Evolutionary conservation across 2,797 vertebrate genomes (phyloP), one percentile per base, ranked within the genome.

Genomic region (Valencia hispanica): DNA sequence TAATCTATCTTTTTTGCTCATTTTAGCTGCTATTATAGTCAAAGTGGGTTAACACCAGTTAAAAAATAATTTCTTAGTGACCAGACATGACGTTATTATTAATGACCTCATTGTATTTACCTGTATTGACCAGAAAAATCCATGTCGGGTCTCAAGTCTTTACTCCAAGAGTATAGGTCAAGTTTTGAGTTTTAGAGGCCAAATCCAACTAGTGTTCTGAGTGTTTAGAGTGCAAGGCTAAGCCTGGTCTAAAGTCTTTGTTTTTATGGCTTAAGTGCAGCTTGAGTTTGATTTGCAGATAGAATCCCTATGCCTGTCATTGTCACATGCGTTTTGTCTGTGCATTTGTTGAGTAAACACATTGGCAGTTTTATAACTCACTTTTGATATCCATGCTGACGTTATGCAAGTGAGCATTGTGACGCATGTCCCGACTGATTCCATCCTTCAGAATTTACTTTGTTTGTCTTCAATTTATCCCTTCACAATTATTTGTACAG

Each of bases 321-420:
- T 48, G 18, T 75, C 48, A 53, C 68, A 74, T 59, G 81, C 65
- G 57, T 78, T 51, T 17, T 77, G 47, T 71, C 36, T 32, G 36
- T 39, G 66, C 65, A 36, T 89, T 89, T 89, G 77, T 75, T 36
- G 51, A 68, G 75, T 78, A 88, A 92, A 90, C 86, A 92, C 75
- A 74, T 68, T 41, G 70, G 51, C 20, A 27, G 74, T 88, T 86
- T 72, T 73, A 71, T 85, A 91, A 92, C 72, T 2, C 1, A 0
- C 30, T 80, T 48, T 80, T 79, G 48, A 68, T 65, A 27, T 65
- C 82, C 81, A 61, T 48, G 47, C 53, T 63, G 41, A 72, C 45
- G 74, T 78, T 76, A 72, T 51, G 39, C 53, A 71, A 75, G 45
- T 51, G n/a, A 10, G 0, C 75, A 66, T 75, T 77, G 53, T 82